Percentiles rank a stretch among this genome's conserved stretches.
Conservation (phyloP, 2,888 invertebrate genomes). For the Pedicia rivosa region DNA sequence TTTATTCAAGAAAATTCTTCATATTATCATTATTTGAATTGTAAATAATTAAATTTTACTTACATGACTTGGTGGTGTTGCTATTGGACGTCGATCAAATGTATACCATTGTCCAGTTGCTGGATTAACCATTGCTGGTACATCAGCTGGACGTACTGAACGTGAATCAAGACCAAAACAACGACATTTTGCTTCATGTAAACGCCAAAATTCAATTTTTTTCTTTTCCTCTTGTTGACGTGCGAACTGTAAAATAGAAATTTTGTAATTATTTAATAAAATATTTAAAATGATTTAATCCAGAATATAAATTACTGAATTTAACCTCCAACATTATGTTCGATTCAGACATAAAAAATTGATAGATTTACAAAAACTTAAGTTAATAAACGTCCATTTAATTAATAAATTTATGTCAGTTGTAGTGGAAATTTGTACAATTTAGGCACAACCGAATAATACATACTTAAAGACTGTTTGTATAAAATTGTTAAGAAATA, state of each 20-base stretch:
- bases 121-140: constrained; percentile 27
- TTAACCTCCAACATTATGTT: too few relatives aligned
- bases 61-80: constrained; percentile 24
- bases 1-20: neutral
- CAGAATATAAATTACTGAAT: too few relatives aligned
- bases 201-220: constrained; percentile 22
- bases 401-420: too few relatives aligned
- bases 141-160: constrained; percentile 19
- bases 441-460: too few relatives aligned
- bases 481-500: too few relatives aligned
- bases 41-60: constrained; percentile 2
- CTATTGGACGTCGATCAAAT: constrained; percentile 19
- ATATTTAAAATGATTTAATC: too few relatives aligned
- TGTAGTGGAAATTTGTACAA: too few relatives aligned
- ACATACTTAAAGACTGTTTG: too few relatives aligned
- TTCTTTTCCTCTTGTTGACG: constrained; percentile 28
- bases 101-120: constrained; percentile 29
- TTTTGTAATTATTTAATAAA: too few relatives aligned
- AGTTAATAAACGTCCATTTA: too few relatives aligned
- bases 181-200: constrained; percentile 26
- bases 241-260: constrained; percentile 25
- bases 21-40: neutral
- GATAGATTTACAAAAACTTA: neutral
- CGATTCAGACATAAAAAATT: neutral
- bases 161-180: constrained; percentile 26